A percentile compares a stretch with the other conserved stretches of the same genome.
phyloP scores from a whole-genome alignment of 2,113 vertebrate species.

The Odobenus rosmarus region DNA sequence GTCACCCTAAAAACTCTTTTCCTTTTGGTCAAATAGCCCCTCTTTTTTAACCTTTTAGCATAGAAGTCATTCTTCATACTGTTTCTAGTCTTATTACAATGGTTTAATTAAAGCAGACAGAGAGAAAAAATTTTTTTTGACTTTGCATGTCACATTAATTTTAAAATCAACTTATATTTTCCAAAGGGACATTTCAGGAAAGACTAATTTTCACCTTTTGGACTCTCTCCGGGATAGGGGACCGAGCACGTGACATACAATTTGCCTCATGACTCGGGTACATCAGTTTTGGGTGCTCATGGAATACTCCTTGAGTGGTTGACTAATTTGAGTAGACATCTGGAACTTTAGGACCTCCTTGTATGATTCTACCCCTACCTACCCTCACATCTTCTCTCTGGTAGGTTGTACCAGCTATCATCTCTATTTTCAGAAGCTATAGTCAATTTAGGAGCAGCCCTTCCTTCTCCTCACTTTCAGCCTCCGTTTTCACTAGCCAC shows the following conservation, averaged over 20 bases:
- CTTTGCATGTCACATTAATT: neutral
- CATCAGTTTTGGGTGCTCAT: neutral
- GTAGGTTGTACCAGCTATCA: fast-evolving
- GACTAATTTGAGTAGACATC: neutral
- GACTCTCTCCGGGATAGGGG: neutral
- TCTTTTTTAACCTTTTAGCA: neutral
- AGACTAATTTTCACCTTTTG: neutral
- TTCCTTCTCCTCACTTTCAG: neutral
- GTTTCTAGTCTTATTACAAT: neutral
- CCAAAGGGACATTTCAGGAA: neutral
- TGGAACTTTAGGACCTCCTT: neutral
- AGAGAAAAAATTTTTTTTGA: neutral
- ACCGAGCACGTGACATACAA: neutral
- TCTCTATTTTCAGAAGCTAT: neutral
- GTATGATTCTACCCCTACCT: neutral
- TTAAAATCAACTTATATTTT: neutral
- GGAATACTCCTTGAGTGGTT: neutral
- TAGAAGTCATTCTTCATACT: neutral
- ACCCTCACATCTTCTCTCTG: neutral
- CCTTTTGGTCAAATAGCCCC: neutral
- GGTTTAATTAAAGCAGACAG: neutral
- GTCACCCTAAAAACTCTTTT: neutral
- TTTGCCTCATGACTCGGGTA: neutral
- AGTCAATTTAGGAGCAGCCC: fast-evolving
- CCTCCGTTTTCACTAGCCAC: neutral